Base-by-base conservation (phyloP, 2,888 invertebrate genomes). In the Catonia carolina region DNA sequence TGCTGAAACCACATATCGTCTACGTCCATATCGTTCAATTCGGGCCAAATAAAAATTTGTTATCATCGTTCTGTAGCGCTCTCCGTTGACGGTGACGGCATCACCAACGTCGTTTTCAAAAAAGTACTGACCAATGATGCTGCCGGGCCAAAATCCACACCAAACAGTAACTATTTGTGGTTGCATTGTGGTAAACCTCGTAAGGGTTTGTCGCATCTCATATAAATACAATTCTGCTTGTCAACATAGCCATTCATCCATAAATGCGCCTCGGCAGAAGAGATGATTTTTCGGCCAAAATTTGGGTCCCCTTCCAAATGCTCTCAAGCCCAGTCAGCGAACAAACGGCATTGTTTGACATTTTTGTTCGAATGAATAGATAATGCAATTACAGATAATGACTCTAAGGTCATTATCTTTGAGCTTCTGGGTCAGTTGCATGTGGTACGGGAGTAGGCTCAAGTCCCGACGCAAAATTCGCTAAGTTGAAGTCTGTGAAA, bases 401-500 rank as follows among this genome's bases (percentile, higher is more conserved):
- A n/a, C n/a, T 12, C 12, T 33, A 33, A 33, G 33, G 8, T 33
- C 33, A 10, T 33, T 7, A 33, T 33, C 33, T 42, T 63, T 63
- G 27, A 61, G 60, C 54, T 60, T 60, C 53, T 63, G 62, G 42
- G 48, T 59, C 51, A 61, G 47, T 63, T 61, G 52, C 39, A 60
- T 62, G 61, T 64, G 51, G n/a, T 60, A 60, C 51, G 57, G 59
- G 33, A 10, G 33, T 12, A 33, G 33, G 12, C 33, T 12, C 33
- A 33, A 33, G 60, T 64, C 62, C 50, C 52, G 55, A 58, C 53
- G 56, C 55, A 63, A 64, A 64, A 61, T 60, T 62, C 60, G 65
- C 62, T 60, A 64, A 59, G 61, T 65, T 66, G 66, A 64, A 60
- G 66, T 64, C 59, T 63, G 61, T 61, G 62, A 65, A 65, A 66